These are phyloP conservation scores for Lasioglossum pauxillum DNA, from an alignment of 2,888 invertebrate genomes.

Conservation along the genomic window DNA sequence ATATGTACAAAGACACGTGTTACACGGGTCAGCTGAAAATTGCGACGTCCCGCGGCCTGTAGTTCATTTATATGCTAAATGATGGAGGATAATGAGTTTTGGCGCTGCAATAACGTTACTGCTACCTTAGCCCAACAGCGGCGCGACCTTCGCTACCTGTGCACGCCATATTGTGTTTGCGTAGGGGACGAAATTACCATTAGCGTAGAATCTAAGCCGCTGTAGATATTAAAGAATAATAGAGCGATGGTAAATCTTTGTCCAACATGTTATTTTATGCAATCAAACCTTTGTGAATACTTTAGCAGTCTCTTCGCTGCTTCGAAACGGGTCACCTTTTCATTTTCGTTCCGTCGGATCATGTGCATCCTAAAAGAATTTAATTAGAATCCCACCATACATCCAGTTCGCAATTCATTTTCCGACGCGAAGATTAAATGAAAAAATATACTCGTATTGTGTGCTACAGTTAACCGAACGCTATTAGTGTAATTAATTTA, in stretches of 20 bases:
- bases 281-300: slow-evolving; percentile 4
- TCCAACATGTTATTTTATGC: background rate
- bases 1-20: background rate
- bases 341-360: background rate
- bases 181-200: background rate
- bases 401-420: background rate
- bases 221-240: slow-evolving; percentile 3
- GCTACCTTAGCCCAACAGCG: background rate
- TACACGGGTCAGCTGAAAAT: slow-evolving; percentile 1
- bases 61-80: slow-evolving; percentile 18
- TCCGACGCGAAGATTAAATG: no score
- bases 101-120: slow-evolving; percentile 9
- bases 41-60: background rate
- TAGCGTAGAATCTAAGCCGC: background rate
- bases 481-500: background rate
- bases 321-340: background rate
- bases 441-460: no score
- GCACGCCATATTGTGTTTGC: slow-evolving; percentile 4
- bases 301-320: background rate
- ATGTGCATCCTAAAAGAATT: background rate
- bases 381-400: background rate
- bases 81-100: slow-evolving; percentile 11
- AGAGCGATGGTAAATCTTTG: background rate
- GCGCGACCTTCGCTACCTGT: slow-evolving; percentile 4
- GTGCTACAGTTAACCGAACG: background rate